A percentile compares a stretch with the other conserved stretches of the same genome.
Evolutionary conservation across 92 coral and sea anemone species (phyloP).

Genomic region (Porites divaricata): DNA sequence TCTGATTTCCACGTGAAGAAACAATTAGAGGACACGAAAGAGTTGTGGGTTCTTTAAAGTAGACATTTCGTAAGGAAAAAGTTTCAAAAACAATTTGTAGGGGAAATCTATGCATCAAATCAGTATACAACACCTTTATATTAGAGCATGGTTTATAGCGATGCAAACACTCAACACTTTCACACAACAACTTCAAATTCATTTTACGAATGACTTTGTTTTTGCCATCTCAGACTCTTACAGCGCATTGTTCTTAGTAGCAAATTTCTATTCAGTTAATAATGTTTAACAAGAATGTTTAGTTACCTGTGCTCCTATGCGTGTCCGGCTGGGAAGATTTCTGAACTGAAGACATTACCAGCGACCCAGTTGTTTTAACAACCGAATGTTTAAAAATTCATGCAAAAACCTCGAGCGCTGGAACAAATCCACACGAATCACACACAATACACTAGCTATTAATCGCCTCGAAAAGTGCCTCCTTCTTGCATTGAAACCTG

Average conservation of each 20-base stretch:
- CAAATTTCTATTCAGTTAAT: neutral
- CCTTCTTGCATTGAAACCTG: neutral
- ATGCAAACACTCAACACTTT: neutral
- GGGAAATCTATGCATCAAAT: neutral
- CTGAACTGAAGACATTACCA: constrained; percentile 48
- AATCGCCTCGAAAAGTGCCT: neutral
- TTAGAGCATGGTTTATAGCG: neutral
- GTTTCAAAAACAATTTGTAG: neutral
- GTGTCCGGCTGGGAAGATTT: constrained; percentile 12
- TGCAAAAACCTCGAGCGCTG: constrained; percentile 21
- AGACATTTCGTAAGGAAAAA: neutral
- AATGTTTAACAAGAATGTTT: neutral
- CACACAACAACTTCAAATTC: neutral
- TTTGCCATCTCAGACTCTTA: neutral
- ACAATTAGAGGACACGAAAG: neutral
- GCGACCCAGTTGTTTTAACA: constrained; percentile 29
- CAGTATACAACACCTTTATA: neutral
- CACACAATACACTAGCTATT: neutral
- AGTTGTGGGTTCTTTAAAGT: neutral
- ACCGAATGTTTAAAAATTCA: constrained; percentile 53
- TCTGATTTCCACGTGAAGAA: too few species aligned
- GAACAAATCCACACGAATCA: constrained; percentile 39
- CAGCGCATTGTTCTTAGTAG: neutral
- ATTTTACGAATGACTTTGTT: neutral
- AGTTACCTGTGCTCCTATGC: constrained; percentile 32